Percentiles rank a stretch among this genome's conserved stretches.
Conservation (phyloP, 1,140 invertebrate species). For the Ladona fulva region DNA sequence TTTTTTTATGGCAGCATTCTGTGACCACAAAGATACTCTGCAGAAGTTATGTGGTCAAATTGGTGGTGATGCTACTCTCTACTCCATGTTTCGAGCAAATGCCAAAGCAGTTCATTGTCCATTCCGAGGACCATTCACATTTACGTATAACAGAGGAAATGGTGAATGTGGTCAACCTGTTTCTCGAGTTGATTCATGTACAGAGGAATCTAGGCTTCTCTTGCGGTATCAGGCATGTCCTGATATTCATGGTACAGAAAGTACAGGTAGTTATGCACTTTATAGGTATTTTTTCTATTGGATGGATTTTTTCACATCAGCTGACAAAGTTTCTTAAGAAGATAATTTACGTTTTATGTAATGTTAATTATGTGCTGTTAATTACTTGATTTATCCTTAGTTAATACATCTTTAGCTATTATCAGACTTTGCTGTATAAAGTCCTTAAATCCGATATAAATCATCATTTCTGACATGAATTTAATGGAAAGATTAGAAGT, state of each 20-base stretch:
- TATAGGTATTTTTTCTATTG: background rate
- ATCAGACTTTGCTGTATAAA: too few relatives aligned
- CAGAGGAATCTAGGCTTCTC: slow-evolving; percentile 48
- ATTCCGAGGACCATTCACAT: slow-evolving; percentile 66
- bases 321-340: too few relatives aligned
- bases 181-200: slow-evolving; percentile 53
- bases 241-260: slow-evolving; percentile 53
- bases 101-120: slow-evolving; percentile 58
- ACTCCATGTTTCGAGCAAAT: slow-evolving; percentile 63
- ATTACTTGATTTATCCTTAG: too few relatives aligned
- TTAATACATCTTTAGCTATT: too few relatives aligned
- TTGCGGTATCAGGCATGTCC: slow-evolving; percentile 57
- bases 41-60: slow-evolving; percentile 38
- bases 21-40: background rate
- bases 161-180: slow-evolving; percentile 64
- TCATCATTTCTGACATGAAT: too few relatives aligned
- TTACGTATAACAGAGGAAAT: slow-evolving; percentile 68
- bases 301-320: too few relatives aligned
- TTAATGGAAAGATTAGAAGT: too few relatives aligned
- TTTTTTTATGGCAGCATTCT: background rate
- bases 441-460: too few relatives aligned
- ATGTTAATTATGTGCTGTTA: too few relatives aligned
- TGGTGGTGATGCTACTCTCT: slow-evolving; percentile 58
- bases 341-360: too few relatives aligned
- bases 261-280: slow-evolving; percentile 49